Evolutionary conservation across 2,888 invertebrate species (phyloP), one percentile per base, ranked within the genome.

Genomic region (Pollenia labialis): DNA sequence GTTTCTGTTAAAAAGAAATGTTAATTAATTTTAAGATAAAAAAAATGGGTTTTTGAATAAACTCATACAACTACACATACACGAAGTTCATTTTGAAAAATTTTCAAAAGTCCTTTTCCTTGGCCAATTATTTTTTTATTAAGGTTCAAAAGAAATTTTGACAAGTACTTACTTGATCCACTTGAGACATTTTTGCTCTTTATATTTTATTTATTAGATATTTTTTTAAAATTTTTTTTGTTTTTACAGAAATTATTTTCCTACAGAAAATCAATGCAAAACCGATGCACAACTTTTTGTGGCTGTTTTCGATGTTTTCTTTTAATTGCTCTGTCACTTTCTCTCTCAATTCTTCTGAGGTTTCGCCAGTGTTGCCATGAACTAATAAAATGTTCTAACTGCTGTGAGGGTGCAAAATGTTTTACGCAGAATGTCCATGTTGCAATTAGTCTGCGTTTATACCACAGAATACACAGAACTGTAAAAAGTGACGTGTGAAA

Each of bases 1-100:
- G 95, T 90, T 97, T 97, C 96, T 97, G 87, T 11, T 11, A 68
- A 81, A 44, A 66, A 69, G 11, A 18, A n/a, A 18, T 12, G 66
- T 32, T 46, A 14, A 52, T 18, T n/a, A 56, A 10, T 10, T 10
- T 40, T 8, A 32, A 12, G 1, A 23, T 68, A 52, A 58, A 10
- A 32, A n/a, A 72, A 77, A 71, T 62, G 60, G 72, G 60, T 60
- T 54, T 42, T 18, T 56, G 23, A 54, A 23, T 32, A 32, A 6
- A 58, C 54, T 44, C n/a, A 54, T n/a, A 32, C 40, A 44, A 62
- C 10, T 48, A 72, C 40, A 74, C 66, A 69, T 68, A 64, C 60
- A 40, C 60, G 68, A 44, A n/a, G 32, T 87, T 68, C 56, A 48
- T 56, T 10, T 10, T 44, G 40, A 72, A 82, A 52, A 72, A 48